These are phyloP conservation scores for Seriola dumerili DNA, from an alignment of 2,113 vertebrate species.

Conservation along the genomic window DNA sequence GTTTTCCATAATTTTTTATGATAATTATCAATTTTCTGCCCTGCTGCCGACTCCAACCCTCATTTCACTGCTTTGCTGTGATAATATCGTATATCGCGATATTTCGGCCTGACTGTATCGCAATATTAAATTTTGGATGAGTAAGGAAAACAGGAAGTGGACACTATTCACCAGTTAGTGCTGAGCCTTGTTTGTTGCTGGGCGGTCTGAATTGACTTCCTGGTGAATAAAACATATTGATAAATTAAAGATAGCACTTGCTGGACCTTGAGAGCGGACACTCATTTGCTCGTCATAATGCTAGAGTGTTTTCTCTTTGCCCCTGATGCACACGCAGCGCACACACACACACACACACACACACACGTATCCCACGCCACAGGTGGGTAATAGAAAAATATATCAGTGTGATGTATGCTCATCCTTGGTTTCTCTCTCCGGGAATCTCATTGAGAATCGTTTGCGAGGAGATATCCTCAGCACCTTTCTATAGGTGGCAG, in stretches of 20 bases:
- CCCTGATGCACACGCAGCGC: slow-evolving; percentile 30
- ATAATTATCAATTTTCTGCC: too few relatives aligned
- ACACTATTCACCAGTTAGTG: neutral
- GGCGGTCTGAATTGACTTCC: slow-evolving; percentile 46
- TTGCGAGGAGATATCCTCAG: neutral
- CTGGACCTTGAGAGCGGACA: slow-evolving; percentile 30
- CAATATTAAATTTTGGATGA: too few relatives aligned
- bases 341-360: too few relatives aligned
- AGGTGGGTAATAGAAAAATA: slow-evolving; percentile 50
- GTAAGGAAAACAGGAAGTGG: neutral
- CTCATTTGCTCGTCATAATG: slow-evolving; percentile 15
- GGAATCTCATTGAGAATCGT: neutral
- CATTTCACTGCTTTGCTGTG: too few relatives aligned
- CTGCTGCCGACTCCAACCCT: too few relatives aligned
- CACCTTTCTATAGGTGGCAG: slow-evolving; percentile 22
- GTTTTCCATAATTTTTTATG: too few relatives aligned
- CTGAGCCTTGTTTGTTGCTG: slow-evolving; percentile 7
- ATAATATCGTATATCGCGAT: too few relatives aligned
- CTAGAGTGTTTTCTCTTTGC: slow-evolving; percentile 23
- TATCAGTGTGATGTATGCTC: slow-evolving; percentile 34
- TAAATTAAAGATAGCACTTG: slow-evolving; percentile 72
- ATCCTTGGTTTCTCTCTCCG: slow-evolving; percentile 11
- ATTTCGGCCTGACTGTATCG: too few relatives aligned
- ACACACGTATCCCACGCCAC: slow-evolving; percentile 5
- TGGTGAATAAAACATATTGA: slow-evolving; percentile 74